Base-by-base conservation (phyloP, 2,888 invertebrate species). In the Itoplectis maculator region DNA sequence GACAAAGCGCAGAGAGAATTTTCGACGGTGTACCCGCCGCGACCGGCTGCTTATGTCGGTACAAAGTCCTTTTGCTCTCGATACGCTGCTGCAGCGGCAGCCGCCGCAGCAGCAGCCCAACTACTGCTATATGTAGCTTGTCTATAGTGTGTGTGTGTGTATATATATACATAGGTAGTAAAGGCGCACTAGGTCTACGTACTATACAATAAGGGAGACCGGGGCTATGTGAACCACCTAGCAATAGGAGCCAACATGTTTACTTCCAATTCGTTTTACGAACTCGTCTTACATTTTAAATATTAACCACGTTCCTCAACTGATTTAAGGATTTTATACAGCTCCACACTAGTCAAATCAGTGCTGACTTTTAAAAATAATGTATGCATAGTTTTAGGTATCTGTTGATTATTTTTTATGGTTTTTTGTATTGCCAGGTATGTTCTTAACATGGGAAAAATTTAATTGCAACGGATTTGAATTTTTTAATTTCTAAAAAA, bases 1-100 rank as follows among this genome's bases (percentile, higher is more conserved):
- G 87, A 90, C 90, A 90, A 90, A 90, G 90, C 84, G 86, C n/a
- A n/a, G 87, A 87, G 61, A 69, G 84, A 85, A 87, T 90, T 91
- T 91, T 90, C 87, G 88, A 88, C 88, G 84, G 86, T n/a, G n/a
- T 85, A 84, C 84, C 82, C 82, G 78, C 88, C 84, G 83, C 84
- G 77, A 89, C 90, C 89, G 89, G 86, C 86, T 88, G 88, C 85
- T 81, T 83, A 29, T 29, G 85, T 79, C 78, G 79, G 81, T 87
- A 83, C 86, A 84, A 81, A 85, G 81, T 79, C 65, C 83, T 83
- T n/a, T 69, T 83, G 76, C 74, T 75, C 65, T 77, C 75, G 61
- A 73, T 61, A 73, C 47, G 61, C 73, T 37, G 73, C 61, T 42
- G 56, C 61, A 56, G 35, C 59, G 29, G 59, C 59, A 18, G 59